Evolutionary conservation across 2,888 invertebrate species (phyloP).

Genomic region (Kryphioiulus occultus): DNA sequence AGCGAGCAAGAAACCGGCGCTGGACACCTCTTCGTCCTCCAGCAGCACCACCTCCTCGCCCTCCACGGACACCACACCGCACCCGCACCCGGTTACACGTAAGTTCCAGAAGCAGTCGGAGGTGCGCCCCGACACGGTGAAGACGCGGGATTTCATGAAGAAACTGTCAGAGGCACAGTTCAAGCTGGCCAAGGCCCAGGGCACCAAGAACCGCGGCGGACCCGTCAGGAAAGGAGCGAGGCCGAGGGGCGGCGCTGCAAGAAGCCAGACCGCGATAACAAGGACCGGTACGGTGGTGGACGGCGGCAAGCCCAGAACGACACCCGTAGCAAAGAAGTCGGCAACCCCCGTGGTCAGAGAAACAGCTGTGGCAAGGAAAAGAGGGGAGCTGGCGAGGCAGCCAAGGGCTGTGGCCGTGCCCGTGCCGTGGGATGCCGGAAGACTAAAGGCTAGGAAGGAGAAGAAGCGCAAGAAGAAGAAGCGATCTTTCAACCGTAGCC

Average conservation of each 20-base stretch:
- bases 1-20: background rate
- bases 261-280: background rate
- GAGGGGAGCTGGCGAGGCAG: background rate
- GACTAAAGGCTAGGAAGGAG: background rate
- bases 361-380: background rate
- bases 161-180: conserved; percentile 48
- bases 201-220: background rate
- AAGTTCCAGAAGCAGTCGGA: background rate
- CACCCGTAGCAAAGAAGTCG: background rate
- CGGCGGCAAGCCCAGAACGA: background rate
- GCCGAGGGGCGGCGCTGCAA: background rate
- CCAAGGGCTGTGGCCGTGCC: background rate
- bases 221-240: background rate
- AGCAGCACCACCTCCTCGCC: conserved; percentile 10
- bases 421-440: background rate
- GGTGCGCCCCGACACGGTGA: conserved; percentile 20
- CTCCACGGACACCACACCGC: background rate
- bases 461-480: background rate
- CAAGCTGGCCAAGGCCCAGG: conserved; percentile 45
- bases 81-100: background rate
- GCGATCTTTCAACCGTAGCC: background rate
- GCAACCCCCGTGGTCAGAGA: background rate
- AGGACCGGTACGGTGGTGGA: background rate
- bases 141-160: conserved; percentile 50
- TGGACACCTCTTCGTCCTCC: background rate